A percentile compares a stretch with the other conserved stretches of the same genome.
phyloP scores from a whole-genome alignment of 2,888 invertebrate genomes.

The Lagria hirta region DNA sequence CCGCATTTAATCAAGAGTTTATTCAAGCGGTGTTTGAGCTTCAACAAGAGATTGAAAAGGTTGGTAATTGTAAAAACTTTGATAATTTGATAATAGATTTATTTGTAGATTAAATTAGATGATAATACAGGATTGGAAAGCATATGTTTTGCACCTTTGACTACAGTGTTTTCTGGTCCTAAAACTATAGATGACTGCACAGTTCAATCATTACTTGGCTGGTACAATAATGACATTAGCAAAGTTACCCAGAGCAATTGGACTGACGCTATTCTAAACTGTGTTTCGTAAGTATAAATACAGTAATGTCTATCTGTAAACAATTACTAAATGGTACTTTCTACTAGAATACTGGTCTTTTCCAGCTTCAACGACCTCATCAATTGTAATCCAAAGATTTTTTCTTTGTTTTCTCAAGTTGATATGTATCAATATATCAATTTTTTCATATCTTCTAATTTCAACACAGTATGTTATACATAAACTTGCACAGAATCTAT shows the following conservation, averaged over 20 bases:
- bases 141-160: conserved; percentile 85
- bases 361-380: too few relatives aligned
- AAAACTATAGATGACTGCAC: conserved; percentile 67
- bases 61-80: conserved; percentile 39
- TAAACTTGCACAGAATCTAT: too few relatives aligned
- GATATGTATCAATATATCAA: too few relatives aligned
- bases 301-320: conserved; percentile 5
- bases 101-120: conserved; percentile 56
- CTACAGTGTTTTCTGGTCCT: conserved; percentile 62
- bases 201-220: conserved; percentile 79
- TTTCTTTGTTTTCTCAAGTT: too few relatives aligned
- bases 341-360: too few relatives aligned
- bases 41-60: conserved; percentile 66
- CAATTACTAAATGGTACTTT: conserved; percentile 2
- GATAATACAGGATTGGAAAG: conserved; percentile 61
- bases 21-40: conserved; percentile 70
- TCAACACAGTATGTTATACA: too few relatives aligned
- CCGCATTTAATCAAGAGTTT: conserved; percentile 77
- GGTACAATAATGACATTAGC: conserved; percentile 65
- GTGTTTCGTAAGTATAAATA: conserved; percentile 53
- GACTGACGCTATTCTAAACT: conserved; percentile 57
- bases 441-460: too few relatives aligned
- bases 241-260: conserved; percentile 46
- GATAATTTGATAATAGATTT: conserved; percentile 4
- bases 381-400: too few relatives aligned